Evolutionary conservation across 2,797 vertebrate species (phyloP).

Genomic region (Threskiornis aethiopicus): DNA sequence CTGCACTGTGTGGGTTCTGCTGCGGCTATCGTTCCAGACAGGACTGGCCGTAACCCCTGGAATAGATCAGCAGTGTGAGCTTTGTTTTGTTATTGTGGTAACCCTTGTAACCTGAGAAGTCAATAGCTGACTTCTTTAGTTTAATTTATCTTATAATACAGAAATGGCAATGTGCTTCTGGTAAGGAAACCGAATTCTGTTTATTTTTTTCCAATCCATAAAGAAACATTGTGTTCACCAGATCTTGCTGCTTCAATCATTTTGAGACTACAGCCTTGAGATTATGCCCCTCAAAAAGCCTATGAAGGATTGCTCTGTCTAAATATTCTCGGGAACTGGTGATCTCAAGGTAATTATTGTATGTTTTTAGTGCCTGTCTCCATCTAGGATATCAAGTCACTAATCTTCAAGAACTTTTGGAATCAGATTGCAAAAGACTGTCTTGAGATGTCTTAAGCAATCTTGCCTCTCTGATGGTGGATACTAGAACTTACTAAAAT

Average conservation of each 20-base stretch:
- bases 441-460: neutral
- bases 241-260: neutral
- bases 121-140: slow-evolving; percentile 67
- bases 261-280: neutral
- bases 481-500: neutral
- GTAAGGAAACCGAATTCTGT: slow-evolving; percentile 67
- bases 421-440: neutral
- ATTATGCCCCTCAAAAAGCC: neutral
- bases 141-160: slow-evolving; percentile 70
- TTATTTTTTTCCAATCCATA: slow-evolving; percentile 47
- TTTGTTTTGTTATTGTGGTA: slow-evolving; percentile 62
- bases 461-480: neutral
- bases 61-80: slow-evolving; percentile 55
- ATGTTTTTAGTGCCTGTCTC: neutral
- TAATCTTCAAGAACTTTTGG: neutral
- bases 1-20: slow-evolving; percentile 36
- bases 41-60: slow-evolving; percentile 52
- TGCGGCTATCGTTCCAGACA: slow-evolving; percentile 70
- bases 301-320: neutral
- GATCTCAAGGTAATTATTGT: neutral
- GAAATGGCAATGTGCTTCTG: slow-evolving; percentile 69
- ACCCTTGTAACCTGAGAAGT: slow-evolving; percentile 69
- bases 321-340: neutral
- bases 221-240: slow-evolving; percentile 38
- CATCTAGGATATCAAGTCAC: neutral